These are phyloP conservation scores for Jacana jacana DNA, from an alignment of 2,113 vertebrate species.

Conservation along the genomic window DNA sequence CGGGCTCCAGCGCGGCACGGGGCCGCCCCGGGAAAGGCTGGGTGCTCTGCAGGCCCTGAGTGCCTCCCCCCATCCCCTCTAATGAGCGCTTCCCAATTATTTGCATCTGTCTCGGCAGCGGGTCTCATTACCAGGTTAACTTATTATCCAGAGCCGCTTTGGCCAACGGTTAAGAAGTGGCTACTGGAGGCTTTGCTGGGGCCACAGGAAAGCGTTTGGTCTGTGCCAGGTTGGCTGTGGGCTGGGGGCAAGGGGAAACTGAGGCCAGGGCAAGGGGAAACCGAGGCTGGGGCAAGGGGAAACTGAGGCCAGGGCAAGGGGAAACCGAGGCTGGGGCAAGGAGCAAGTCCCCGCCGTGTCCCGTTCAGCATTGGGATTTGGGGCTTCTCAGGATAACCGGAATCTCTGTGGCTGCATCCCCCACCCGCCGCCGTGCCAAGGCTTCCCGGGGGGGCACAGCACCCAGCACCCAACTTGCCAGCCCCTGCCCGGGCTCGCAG, in stretches of 20 bases:
- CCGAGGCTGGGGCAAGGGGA: neutral
- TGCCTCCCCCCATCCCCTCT: constrained; percentile 43
- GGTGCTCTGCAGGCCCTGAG: constrained; percentile 37
- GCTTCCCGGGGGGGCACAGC: neutral
- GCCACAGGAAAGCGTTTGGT: fast-evolving
- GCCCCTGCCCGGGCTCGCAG: neutral
- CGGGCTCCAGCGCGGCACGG: constrained; percentile 20
- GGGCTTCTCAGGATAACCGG: neutral
- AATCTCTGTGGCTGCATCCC: neutral
- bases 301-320: no score
- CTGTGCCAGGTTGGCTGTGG: fast-evolving
- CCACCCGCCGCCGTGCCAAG: fast-evolving
- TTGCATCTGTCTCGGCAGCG: constrained; percentile 48
- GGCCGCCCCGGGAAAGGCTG: constrained; percentile 25
- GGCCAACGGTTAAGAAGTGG: neutral
- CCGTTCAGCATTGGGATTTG: fast-evolving
- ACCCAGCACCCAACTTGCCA: neutral
- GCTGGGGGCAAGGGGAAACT: neutral
- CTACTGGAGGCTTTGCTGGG: neutral
- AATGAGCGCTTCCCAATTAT: constrained; percentile 54
- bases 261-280: neutral
- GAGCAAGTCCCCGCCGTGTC: fast-evolving
- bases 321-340: neutral
- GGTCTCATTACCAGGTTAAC: constrained; percentile 59
- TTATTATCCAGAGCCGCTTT: neutral